Percentiles rank a stretch among this genome's conserved stretches.
Evolutionary conservation across 1,140 invertebrate genomes (phyloP).

Genomic region (Tyrophagus putrescentiae): DNA sequence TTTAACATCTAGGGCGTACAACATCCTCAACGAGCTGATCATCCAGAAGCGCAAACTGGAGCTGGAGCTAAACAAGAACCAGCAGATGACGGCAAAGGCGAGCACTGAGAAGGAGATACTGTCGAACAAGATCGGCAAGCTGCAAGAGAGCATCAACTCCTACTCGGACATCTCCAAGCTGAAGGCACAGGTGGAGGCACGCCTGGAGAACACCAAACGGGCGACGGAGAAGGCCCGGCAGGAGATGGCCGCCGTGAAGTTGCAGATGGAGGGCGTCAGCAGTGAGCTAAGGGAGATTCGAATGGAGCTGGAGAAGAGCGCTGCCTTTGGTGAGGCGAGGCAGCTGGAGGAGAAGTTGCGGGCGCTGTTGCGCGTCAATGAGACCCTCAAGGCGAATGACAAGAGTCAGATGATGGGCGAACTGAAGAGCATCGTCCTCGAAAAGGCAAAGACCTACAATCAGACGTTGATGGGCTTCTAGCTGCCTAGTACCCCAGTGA

Average conservation of each 20-base stretch:
- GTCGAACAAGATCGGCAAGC: constrained; percentile 2
- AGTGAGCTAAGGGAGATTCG: neutral
- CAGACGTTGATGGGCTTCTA: constrained; percentile 22
- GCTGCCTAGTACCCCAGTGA: neutral
- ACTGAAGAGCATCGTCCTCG: constrained; percentile 18
- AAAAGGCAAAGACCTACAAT: constrained; percentile 22
- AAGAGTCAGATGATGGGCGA: constrained; percentile 4
- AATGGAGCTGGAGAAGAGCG: constrained; percentile 9
- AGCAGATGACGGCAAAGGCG: constrained; percentile 19
- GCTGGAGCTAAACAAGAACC: constrained; percentile 22
- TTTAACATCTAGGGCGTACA: neutral
- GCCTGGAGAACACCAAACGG: neutral
- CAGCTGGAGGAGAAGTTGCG: constrained; percentile 14
- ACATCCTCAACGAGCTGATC: constrained; percentile 5
- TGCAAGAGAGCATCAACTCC: constrained; percentile 14
- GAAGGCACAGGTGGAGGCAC: constrained; percentile 13
- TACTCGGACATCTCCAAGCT: constrained; percentile 19
- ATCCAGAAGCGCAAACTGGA: constrained; percentile 22
- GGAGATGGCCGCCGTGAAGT: neutral
- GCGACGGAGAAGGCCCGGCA: neutral
- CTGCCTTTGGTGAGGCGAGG: neutral
- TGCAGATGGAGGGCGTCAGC: neutral
- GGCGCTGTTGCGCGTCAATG: constrained; percentile 7
- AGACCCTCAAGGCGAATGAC: constrained; percentile 5
- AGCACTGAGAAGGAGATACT: constrained; percentile 16